Base-by-base conservation (phyloP, 2,113 vertebrate species). In the Oceanodroma tethys region DNA sequence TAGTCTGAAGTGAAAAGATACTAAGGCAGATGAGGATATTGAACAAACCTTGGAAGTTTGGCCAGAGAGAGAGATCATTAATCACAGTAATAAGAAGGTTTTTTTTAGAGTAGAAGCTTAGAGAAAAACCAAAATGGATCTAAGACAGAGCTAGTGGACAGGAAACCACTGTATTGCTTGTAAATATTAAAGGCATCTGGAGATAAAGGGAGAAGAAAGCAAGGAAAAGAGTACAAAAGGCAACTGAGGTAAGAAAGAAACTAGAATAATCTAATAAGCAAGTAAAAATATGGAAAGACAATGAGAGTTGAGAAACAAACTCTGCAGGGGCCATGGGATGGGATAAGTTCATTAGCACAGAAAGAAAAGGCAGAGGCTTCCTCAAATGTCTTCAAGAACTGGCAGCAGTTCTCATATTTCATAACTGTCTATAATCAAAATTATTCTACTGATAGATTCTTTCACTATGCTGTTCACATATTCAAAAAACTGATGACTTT, bases 221-320 rank as follows among this genome's bases (percentile, higher is more conserved):
- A 83, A 73, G 18, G 7, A 29, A 81, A 93, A 86, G 3, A 74
- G 23, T 32, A 87, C 72, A 79, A 92, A 85, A 95, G 88, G 83
- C 86, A 95, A 86, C 9, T 58, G 81, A 92, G 70, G 78, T 84
- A 73, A 91, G 74, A 94, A 78, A 88, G 26, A 89, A 92, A 67
- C n/a, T 13, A 21, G 32, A 93, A 6, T 63, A 88, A 86, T 78
- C n/a, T 79, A 94, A 75, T 80, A 93, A 93, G 26, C 43, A 79
- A 93, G 43, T 63, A 50, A 93, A 95, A 96, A 95, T 38, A 81
- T 0, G 11, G 52, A 59, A 88, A 58, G 43, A 96, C 88, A 97
- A 86, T 84, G 38, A 81, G 36, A 95, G 38, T 56, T 93, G 83
- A 89, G 93, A 96, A 95, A 95, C 47, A 88, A 88, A 78, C 80